Base-by-base conservation (phyloP, 1,140 invertebrate genomes). In the Laodelphax striatellus region DNA sequence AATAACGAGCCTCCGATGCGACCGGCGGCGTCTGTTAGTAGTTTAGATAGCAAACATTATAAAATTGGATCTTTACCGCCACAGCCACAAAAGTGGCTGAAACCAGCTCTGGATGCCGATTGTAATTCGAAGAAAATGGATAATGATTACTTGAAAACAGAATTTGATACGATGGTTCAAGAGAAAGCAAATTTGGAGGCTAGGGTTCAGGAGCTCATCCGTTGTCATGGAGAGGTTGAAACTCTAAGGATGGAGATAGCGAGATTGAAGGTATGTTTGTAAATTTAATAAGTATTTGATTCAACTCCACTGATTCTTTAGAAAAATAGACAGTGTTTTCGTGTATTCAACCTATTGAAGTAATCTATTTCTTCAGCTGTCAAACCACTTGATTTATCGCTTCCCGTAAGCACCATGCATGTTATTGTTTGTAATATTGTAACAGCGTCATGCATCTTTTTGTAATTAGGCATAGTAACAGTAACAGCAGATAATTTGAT, bases 191-290 rank as follows among this genome's bases (percentile, higher is more conserved):
- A 61, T 22, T 28, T 61, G 52, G 59, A 61, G 24, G 17, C 16
- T 10, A 42, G 34, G 28, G 46, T 60, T 41, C 58, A 61, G 24
- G 59, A 61, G 24, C 28, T 61, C 21, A 46, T 61, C 9, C 17
- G 41, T 28, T 55, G 41, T 55, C 59, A 61, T 28, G 52, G 59
- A 6, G 59, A 61, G 52, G 16, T 61, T 28, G 52, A 61, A 31
- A 38, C 59, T 10, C 19, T 61, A 14, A 17, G 42, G 28, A 41
- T 54, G 34, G 59, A 61, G 46, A 41, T 61, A 16, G 52, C 52
- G n/a, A 54, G 28, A 31, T 14, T 61, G 38, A 61, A 61, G 59
- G 59, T 61, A 50, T 50, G 46, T 50, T 50, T 8, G 14, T 50
- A 17, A 11, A 19, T 19, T 50, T 50, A 50, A 8, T 17, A n/a